Evolutionary conservation across 1,140 invertebrate genomes (phyloP).

Genomic region (Papilio glaucus): DNA sequence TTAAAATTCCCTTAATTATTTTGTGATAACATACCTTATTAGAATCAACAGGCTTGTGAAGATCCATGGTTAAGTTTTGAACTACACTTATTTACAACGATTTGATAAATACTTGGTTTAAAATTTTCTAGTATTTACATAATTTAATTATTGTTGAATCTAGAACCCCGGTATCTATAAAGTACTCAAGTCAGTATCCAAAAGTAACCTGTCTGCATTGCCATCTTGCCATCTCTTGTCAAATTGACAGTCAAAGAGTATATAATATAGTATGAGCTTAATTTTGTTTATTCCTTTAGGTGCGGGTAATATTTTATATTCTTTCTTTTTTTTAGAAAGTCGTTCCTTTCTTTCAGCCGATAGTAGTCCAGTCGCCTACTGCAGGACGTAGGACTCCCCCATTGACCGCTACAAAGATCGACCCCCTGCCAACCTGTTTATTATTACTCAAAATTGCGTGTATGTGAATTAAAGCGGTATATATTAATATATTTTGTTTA

Average conservation of each 20-base stretch:
- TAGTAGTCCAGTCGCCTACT: too few relatives aligned
- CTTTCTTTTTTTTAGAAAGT: too few relatives aligned
- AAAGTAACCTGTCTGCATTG: slow-evolving; percentile 34
- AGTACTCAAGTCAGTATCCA: neutral
- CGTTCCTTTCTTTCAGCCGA: too few relatives aligned
- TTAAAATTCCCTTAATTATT: slow-evolving; percentile 37
- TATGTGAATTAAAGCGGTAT: too few relatives aligned
- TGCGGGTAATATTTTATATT: too few relatives aligned
- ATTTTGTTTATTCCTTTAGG: neutral
- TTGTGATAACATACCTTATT: slow-evolving; percentile 83
- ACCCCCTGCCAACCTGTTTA: too few relatives aligned
- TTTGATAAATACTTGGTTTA: slow-evolving; percentile 32
- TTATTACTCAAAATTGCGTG: too few relatives aligned
- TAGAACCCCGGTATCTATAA: slow-evolving; percentile 32
- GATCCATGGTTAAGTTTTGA: slow-evolving; percentile 71
- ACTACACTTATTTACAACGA: slow-evolving; percentile 26
- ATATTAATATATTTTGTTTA: too few relatives aligned
- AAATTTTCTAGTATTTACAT: slow-evolving; percentile 44
- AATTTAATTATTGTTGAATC: slow-evolving; percentile 45
- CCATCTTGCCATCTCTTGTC: slow-evolving; percentile 41
- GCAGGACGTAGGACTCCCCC: too few relatives aligned
- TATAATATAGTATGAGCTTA: neutral
- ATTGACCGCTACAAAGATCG: too few relatives aligned
- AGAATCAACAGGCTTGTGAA: slow-evolving; percentile 85
- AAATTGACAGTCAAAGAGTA: slow-evolving; percentile 38